A percentile compares a stretch with the other conserved stretches of the same genome.
phyloP scores from a whole-genome alignment of 2,797 vertebrate species.

The Sus cebifrons region DNA sequence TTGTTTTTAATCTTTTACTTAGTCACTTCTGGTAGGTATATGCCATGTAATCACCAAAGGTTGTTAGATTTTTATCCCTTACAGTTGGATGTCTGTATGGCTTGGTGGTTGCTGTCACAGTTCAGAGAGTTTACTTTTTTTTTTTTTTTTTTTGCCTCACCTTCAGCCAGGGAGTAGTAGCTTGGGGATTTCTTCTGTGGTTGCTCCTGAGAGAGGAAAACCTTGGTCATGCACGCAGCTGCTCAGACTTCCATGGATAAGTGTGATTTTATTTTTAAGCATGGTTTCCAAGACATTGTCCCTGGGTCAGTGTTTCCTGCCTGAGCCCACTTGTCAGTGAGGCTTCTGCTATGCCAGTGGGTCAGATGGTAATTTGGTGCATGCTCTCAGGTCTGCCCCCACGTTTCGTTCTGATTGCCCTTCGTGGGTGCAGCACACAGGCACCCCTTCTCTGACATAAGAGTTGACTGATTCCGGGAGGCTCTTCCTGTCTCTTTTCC shows the following conservation, averaged over 20 bases:
- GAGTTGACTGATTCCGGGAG: too few species aligned
- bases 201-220: background rate
- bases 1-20: background rate
- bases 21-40: background rate
- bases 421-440: background rate
- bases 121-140: background rate
- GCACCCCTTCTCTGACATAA: background rate
- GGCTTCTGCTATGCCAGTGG: background rate
- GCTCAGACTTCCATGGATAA: background rate
- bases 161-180: background rate
- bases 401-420: background rate
- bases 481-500: too few species aligned
- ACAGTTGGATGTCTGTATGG: background rate
- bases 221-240: background rate
- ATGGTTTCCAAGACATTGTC: background rate
- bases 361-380: background rate
- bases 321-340: background rate
- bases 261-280: constrained; percentile 6
- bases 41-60: background rate
- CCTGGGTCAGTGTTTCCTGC: background rate
- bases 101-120: background rate
- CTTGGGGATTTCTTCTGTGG: background rate
- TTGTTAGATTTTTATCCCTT: constrained; percentile 16
- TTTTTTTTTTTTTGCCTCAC: background rate
- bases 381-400: background rate